phyloP scores from a whole-genome alignment of 2,797 vertebrate genomes.

The Pipistrellus pipistrellus region DNA sequence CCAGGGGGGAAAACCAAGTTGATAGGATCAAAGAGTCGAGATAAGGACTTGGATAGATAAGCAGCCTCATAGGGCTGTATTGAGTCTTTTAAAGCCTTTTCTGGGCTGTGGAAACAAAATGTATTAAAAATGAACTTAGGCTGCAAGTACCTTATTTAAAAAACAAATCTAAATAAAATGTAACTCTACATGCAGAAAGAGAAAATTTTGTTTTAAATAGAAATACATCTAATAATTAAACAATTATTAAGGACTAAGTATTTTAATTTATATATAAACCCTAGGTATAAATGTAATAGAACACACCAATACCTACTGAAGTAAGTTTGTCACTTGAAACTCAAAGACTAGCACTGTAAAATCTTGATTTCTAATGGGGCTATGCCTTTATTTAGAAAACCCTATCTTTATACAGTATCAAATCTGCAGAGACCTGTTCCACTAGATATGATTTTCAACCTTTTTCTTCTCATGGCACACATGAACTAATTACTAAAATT shows the following conservation, averaged over 20 bases:
- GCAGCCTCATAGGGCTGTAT: conserved; percentile 96
- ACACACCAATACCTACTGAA: not conserved
- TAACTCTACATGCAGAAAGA: conserved; percentile 55
- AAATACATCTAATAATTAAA: conserved; percentile 30
- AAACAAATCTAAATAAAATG: not conserved
- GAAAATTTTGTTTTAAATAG: not conserved
- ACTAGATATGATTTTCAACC: not conserved
- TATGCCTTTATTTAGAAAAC: not conserved
- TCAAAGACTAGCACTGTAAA: conserved; percentile 28
- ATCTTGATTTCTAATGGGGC: not conserved
- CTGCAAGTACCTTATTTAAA: conserved; percentile 30
- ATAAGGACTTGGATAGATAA: conserved; percentile 98
- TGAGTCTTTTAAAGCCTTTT: conserved; percentile 95
- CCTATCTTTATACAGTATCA: not conserved
- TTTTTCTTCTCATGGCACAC: not conserved
- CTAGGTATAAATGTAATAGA: conserved; percentile 18
- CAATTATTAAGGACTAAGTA: conserved; percentile 6
- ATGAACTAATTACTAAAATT: not conserved
- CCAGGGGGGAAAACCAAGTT: conserved; percentile 98
- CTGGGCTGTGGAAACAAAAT: conserved; percentile 90
- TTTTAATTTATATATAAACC: conserved; percentile 38
- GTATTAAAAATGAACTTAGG: conserved; percentile 54
- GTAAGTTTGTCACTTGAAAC: conserved; percentile 20
- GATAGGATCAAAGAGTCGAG: conserved; percentile 98
- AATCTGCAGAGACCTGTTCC: not conserved